Base-by-base conservation (phyloP, 2,113 vertebrate species). In the Cromileptes altivelis region DNA sequence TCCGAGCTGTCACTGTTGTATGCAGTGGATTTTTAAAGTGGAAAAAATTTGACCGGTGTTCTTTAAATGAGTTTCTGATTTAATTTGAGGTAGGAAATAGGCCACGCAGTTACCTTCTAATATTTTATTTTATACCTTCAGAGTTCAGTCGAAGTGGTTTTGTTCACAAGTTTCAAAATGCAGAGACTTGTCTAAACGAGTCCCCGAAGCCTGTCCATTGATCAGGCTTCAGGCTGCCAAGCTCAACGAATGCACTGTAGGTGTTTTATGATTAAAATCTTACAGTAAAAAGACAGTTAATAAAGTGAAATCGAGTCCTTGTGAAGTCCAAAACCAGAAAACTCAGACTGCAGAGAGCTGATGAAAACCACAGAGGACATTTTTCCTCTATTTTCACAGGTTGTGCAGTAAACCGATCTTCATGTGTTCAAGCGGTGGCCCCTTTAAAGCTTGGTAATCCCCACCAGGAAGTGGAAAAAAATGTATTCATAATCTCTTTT, bases 401-500 rank as follows among this genome's bases (percentile, higher is more conserved):
- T 33, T 27, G n/a, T 1, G 9, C 8, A 40, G 25, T 23, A 23
- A 56, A 72, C 25, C 25, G 2, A 40, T 53, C 18, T 18, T 21
- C 1, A 21, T n/a, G 53, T 56, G 13, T 50, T 68, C 60, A 70
- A 79, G 21, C 0, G 3, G 5, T 19, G n/a, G 18, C 2, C 23
- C 15, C 45, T 81, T 88, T 33, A 45, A 65, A 53, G 58, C 15
- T 17, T 3, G 11, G 2, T n/a, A 47, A 19, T 58, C 4, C 21
- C 18, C 42, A 17, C 30, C 50, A 42, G 45, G 70, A 6, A 57
- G 45, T 63, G 9, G 1, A 57, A 52, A 75, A 12, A 55, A 55
- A 69, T 58, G 45, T 65, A 68, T 75, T 79, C 69, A 64, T 65
- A 62, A 57, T 77, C 65, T 55, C 70, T 77, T 90, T 85, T 70